Percentiles rank a stretch among this genome's conserved stretches.
These are phyloP conservation scores for Zaprionus lineosus DNA, from an alignment of 2,888 invertebrate genomes.

Conservation along the genomic window DNA sequence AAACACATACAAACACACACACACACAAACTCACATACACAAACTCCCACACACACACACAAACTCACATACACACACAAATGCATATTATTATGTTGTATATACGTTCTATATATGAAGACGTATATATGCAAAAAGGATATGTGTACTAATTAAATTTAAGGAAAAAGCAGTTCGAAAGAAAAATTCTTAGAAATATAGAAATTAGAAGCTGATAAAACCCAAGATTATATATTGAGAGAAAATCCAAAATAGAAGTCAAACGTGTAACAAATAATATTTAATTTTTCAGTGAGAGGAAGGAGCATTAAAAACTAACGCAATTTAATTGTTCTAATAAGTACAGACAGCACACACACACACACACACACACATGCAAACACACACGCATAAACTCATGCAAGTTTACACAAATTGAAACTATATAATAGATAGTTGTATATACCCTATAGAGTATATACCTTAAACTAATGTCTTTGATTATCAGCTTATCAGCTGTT, in stretches of 20 bases:
- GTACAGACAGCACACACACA: conserved; percentile 18
- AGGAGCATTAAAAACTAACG: conserved; percentile 30
- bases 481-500: background rate
- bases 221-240: background rate
- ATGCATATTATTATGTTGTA: too few species aligned
- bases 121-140: conserved; percentile 26
- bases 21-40: too few species aligned
- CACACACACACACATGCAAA: conserved; percentile 14
- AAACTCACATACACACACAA: too few species aligned
- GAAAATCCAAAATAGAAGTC: conserved; percentile 7
- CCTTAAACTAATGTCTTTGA: background rate
- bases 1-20: too few species aligned
- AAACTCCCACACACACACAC: too few species aligned
- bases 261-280: conserved; percentile 10
- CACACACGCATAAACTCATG: conserved; percentile 14
- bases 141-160: too few species aligned
- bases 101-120: conserved; percentile 36
- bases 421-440: conserved; percentile 13
- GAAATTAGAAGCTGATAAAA: conserved; percentile 60
- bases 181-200: conserved; percentile 63
- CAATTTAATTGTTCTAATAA: conserved; percentile 44
- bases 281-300: background rate
- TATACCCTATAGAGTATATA: conserved; percentile 15
- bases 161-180: background rate
- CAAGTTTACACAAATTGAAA: conserved; percentile 14